These are phyloP conservation scores for Alexandromys fortis DNA, from an alignment of 2,113 vertebrate species.

Conservation along the genomic window DNA sequence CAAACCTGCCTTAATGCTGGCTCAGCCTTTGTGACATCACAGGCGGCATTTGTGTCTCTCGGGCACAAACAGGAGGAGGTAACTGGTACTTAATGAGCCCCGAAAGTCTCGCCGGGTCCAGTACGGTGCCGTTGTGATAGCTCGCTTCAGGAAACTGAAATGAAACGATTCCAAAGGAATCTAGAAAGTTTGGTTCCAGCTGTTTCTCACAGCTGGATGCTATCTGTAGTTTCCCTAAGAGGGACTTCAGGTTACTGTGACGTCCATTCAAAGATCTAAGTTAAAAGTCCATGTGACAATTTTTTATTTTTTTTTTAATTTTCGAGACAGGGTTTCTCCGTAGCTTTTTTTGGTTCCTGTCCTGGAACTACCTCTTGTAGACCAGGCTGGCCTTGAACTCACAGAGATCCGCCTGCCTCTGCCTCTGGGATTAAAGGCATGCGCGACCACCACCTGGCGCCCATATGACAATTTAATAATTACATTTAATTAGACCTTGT, in stretches of 20 bases:
- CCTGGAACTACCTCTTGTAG: no score
- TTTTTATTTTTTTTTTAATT: no score
- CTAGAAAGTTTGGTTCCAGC: slow-evolving; percentile 2
- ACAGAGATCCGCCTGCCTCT: no score
- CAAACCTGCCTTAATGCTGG: neutral
- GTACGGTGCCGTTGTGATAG: neutral
- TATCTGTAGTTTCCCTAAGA: slow-evolving; percentile 8
- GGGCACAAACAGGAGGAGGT: neutral
- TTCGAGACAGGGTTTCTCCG: no score
- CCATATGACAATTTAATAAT: neutral
- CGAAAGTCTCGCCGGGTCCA: neutral
- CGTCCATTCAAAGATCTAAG: slow-evolving; percentile 37
- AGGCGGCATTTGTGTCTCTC: neutral
- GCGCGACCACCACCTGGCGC: no score
- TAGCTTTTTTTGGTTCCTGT: no score
- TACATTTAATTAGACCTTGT: neutral
- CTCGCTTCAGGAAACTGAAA: slow-evolving; percentile 28
- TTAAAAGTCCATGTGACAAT: neutral
- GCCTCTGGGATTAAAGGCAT: no score
- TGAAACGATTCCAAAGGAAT: neutral
- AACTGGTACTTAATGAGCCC: neutral
- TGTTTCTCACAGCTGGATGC: neutral
- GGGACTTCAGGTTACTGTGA: neutral
- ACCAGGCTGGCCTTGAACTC: no score
- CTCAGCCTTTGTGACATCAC: neutral